Evolutionary conservation across 2,113 vertebrate genomes (phyloP).

Genomic region (Podocnemis expansa): DNA sequence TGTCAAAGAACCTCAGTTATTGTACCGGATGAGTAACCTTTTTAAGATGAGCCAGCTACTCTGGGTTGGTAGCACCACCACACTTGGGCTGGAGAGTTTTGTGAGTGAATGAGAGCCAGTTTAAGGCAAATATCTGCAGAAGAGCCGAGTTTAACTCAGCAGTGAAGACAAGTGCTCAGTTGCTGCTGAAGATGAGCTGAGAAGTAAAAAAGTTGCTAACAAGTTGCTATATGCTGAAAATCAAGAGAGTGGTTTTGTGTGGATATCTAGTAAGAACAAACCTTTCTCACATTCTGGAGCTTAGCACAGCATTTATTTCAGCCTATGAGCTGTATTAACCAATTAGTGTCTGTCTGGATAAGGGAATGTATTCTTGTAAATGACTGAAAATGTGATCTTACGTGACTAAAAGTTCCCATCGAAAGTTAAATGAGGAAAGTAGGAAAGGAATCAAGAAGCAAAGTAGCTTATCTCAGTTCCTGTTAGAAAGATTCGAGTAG

Average conservation of each 20-base stretch:
- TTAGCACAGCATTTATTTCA: neutral
- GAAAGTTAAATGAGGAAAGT: neutral
- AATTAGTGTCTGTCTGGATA: neutral
- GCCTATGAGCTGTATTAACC: neutral
- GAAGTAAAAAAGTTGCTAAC: neutral
- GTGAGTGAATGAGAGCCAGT: fast-evolving
- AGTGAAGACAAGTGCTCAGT: fast-evolving
- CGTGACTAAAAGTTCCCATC: neutral
- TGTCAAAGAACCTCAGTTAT: neutral
- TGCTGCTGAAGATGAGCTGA: neutral
- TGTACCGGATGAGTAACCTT: neutral
- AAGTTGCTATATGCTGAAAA: neutral
- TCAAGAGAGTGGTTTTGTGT: fast-evolving
- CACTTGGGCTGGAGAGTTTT: neutral
- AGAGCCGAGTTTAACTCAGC: neutral
- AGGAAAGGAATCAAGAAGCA: neutral
- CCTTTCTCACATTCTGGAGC: neutral
- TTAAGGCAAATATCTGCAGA: fast-evolving
- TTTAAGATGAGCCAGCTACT: neutral
- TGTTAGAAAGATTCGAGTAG: neutral
- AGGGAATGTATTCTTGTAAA: neutral
- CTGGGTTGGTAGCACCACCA: fast-evolving
- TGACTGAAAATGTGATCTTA: neutral
- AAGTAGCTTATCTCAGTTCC: neutral
- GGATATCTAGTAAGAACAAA: neutral